phyloP scores from a whole-genome alignment of 2,888 invertebrate genomes.

The Drosophila buzzatii region DNA sequence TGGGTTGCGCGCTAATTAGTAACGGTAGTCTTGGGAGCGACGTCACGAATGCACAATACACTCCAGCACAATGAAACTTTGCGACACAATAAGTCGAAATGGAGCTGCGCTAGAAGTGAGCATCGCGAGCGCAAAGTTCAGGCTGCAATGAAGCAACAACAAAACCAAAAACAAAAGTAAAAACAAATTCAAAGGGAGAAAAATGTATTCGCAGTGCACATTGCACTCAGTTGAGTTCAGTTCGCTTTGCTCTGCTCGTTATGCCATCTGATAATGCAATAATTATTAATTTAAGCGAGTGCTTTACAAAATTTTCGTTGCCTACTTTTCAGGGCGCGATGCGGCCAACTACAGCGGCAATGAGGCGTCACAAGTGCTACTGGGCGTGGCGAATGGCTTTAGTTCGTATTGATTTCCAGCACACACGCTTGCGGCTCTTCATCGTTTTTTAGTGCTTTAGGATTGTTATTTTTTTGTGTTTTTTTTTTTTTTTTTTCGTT shows the following conservation, averaged over 20 bases:
- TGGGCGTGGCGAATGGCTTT: constrained; percentile 54
- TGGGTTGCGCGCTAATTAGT: constrained; percentile 78
- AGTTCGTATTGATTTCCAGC: constrained; percentile 64
- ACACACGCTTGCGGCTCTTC: constrained; percentile 19
- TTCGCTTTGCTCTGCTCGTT: background rate
- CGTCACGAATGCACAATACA: constrained; percentile 63
- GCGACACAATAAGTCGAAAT: constrained; percentile 47
- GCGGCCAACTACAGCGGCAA: constrained; percentile 29
- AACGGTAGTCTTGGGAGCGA: constrained; percentile 68
- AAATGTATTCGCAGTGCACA: constrained; percentile 16
- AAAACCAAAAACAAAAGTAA: background rate
- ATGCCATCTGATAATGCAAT: constrained; percentile 9
- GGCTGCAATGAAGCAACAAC: constrained; percentile 21
- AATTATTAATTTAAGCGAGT: constrained; percentile 25
- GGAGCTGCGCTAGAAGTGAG: constrained; percentile 11
- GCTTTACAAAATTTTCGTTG: constrained; percentile 42
- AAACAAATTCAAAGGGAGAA: background rate
- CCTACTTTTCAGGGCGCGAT: constrained; percentile 54
- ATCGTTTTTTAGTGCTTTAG: constrained; percentile 7
- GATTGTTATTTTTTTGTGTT: background rate
- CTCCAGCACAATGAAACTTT: constrained; percentile 58
- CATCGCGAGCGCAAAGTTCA: constrained; percentile 6
- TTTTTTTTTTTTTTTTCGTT: constrained; percentile 26
- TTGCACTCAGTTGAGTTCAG: constrained; percentile 18
- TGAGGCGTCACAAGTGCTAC: constrained; percentile 40